Percentiles rank a stretch among this genome's conserved stretches.
Evolutionary conservation across 2,797 vertebrate species (phyloP).

Genomic region (Masticophis lateralis): DNA sequence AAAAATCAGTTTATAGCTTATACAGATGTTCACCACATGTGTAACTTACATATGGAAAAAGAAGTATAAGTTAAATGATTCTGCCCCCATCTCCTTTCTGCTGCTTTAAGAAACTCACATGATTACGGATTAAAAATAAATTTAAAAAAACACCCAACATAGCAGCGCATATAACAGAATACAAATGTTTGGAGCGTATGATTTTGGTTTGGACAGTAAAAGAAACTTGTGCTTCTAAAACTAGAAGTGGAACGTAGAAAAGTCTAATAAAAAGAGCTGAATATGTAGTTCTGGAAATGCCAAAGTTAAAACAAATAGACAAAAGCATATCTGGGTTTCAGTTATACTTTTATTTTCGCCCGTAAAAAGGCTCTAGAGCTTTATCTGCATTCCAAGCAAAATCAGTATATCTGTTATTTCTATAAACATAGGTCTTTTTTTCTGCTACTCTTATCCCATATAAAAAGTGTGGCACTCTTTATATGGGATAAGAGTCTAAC

Average conservation of each 20-base stretch:
- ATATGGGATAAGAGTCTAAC: too few species aligned
- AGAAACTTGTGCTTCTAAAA: conserved; percentile 30
- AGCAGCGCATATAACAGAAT: conserved; percentile 43
- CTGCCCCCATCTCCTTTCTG: conserved; percentile 22
- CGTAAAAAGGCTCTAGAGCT: conserved; percentile 18
- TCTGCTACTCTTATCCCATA: neutral
- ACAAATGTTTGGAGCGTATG: conserved; percentile 17
- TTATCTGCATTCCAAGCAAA: conserved; percentile 5
- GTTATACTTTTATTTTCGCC: conserved; percentile 17
- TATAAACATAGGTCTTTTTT: neutral
- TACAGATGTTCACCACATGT: conserved; percentile 71
- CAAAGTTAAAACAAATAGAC: conserved; percentile 47
- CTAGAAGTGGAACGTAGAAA: conserved; percentile 18
- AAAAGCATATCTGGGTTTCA: conserved; percentile 38
- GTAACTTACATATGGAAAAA: conserved; percentile 55
- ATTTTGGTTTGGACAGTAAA: conserved; percentile 45
- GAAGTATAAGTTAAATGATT: conserved; percentile 53
- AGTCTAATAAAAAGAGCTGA: conserved; percentile 22
- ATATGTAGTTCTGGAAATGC: conserved; percentile 14
- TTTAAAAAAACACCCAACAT: neutral
- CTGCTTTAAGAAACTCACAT: conserved; percentile 51
- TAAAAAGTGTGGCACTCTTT: neutral
- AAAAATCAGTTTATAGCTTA: conserved; percentile 55
- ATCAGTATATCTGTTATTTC: neutral
- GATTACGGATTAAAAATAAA: conserved; percentile 32